Evolutionary conservation across 2,888 invertebrate genomes (phyloP), one percentile per base, ranked within the genome.

Genomic region (Hedychridium roseum): DNA sequence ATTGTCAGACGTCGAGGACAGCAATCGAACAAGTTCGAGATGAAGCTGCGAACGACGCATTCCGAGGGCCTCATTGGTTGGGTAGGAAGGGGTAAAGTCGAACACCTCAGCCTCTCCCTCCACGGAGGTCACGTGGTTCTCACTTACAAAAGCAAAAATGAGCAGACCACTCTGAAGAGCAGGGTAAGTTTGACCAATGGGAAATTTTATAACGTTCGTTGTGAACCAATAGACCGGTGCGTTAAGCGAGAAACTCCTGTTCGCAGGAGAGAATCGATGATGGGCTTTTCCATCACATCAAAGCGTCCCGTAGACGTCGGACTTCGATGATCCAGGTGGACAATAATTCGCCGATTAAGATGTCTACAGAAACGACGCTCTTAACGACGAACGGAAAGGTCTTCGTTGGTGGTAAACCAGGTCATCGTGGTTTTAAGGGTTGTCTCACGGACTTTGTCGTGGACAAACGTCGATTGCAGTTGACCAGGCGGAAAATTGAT

Each of bases 1-100:
- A 9, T 9, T 5, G 23, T 41, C 57, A 79, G 78, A 51, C 71
- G 76, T 32, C 68, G 72, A 46, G 76, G 73, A 47, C 76, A 78
- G 37, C 76, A 77, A 35, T 77, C 78, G 42, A 79, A 79, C 55
- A 79, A 77, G 59, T 78, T 79, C 50, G 78, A 79, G 47, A 57
- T 79, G 35, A 68, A 70, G 48, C 50, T 79, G 52, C 70, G 76
- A 39, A 78, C 78, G 7, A 71, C 67, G 21, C 70, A 77, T 60
- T 54, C 74, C 15, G 74, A 75, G 27, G 79, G 79, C 16, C 63
- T 79, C 41, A 75, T 79, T 36, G 78, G 77, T 1, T 79, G 79
- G 78, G 68, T 78, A 43, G 79, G 79, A 48, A 65, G 75, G 54
- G 77, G 76, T 15, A 77, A 76, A 45, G 52, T 70, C 26, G 76